phyloP scores from a whole-genome alignment of 1,140 invertebrate species.

The Tetramorium parvispinum region DNA sequence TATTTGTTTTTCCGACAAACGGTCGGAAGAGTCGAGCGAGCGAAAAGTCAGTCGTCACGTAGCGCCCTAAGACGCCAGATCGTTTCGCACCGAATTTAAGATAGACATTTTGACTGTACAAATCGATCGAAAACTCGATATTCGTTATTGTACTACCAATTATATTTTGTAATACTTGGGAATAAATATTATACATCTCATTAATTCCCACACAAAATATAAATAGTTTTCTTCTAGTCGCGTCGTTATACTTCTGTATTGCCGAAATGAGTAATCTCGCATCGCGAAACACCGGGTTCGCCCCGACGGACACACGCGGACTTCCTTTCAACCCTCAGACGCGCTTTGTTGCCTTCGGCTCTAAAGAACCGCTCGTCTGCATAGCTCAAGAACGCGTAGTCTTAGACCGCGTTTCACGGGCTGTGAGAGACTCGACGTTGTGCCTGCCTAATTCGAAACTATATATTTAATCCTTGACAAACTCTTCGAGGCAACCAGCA shows the following conservation, averaged over 20 bases:
- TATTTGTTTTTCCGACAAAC: too few species aligned
- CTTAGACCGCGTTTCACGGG: conserved; percentile 44
- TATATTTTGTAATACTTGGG: too few species aligned
- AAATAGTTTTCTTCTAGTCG: background rate
- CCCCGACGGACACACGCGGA: background rate
- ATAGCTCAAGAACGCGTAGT: conserved; percentile 32
- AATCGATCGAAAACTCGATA: too few species aligned
- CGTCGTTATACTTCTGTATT: background rate
- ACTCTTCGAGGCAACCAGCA: conserved; percentile 75
- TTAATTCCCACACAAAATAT: too few species aligned
- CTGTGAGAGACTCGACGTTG: conserved; percentile 63
- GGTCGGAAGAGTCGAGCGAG: too few species aligned
- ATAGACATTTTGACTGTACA: too few species aligned
- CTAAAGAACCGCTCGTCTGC: conserved; percentile 34
- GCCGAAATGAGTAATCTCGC: conserved; percentile 29
- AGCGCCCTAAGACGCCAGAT: too few species aligned
- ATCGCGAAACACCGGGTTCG: background rate
- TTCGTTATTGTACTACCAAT: too few species aligned
- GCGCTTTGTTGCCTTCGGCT: conserved; percentile 12
- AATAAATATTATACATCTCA: too few species aligned
- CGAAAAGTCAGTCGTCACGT: too few species aligned
- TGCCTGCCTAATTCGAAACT: conserved; percentile 82
- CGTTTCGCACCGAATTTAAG: too few species aligned
- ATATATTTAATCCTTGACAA: conserved; percentile 84
- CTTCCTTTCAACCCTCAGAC: conserved; percentile 10